Base-by-base conservation (phyloP, 2,113 vertebrate species). In the Halichoerus grypus region DNA sequence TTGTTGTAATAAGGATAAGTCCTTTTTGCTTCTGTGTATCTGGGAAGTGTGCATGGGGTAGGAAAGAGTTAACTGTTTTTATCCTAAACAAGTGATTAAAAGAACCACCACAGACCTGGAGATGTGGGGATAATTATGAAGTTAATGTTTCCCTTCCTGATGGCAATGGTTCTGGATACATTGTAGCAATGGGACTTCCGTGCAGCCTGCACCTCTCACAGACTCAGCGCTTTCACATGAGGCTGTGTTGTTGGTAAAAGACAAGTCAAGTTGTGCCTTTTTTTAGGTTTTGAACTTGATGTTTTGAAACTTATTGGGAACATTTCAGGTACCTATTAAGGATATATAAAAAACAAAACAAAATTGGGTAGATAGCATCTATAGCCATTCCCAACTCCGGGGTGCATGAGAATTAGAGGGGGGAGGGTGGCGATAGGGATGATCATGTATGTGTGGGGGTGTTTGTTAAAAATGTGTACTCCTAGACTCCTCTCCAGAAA, bases 141-240 rank as follows among this genome's bases (percentile, higher is more conserved):
- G 95, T 39, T 97, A 95, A 88, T 97, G 88, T 94, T 95, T 97
- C 95, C 90, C 97, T 97, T 96, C 83, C 90, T 95, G 85, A 81
- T 96, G 80, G 82, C 96, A 92, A 67, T 0, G 5, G 28, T 83
- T 83, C 61, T 95, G 65, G 33, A 87, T 96, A 96, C 95, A 97
- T 79, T 87, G 71, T 7, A 93, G 59, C 7, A 0, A 33, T 92
- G 96, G 87, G 94, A 94, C 46, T 95, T 96, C 69, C 57, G 61
- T 42, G 76, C 93, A 86, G 24, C 33, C 39, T 89, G 77, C 13
- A 33, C 53, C 77, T 92, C 89, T 46, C 55, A 63, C 7, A 71
- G 80, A 90, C 67, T 74, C 28, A 12, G 76, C 61, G 33, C 46
- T 92, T 96, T 81, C 94, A 36, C 7, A 4, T 42, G 39, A 95